Conservation (phyloP, 1,140 invertebrate genomes). For the Meloidogyne hapla region DNA sequence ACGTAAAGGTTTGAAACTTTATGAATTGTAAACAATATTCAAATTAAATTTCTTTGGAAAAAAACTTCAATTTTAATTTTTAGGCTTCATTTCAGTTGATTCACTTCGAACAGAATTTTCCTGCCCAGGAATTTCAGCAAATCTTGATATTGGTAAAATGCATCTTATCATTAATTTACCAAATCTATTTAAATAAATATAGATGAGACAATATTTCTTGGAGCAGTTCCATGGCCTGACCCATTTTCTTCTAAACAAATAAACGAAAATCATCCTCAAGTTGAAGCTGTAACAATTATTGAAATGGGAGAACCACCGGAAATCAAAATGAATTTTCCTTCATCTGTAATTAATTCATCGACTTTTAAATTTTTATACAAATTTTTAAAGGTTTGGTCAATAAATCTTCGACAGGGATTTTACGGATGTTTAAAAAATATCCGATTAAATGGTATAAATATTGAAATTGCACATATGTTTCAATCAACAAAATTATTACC, state of each 20-base stretch:
- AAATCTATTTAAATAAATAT: conserved; percentile 65
- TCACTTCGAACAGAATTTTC: conserved; percentile 83
- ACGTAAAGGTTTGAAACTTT: conserved; percentile 72
- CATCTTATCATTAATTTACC: background rate
- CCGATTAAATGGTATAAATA: conserved; percentile 82
- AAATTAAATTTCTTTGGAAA: background rate
- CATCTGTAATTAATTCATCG: conserved; percentile 69
- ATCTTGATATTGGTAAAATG: conserved; percentile 50
- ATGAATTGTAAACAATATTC: background rate
- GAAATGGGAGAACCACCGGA: background rate
- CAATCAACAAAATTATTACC: background rate
- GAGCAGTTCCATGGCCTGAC: conserved; percentile 71
- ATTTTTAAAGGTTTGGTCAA: conserved; percentile 75
- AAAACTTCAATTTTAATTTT: background rate
- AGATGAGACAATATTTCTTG: conserved; percentile 83
- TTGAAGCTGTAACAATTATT: conserved; percentile 22
- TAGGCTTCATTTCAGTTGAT: conserved; percentile 75
- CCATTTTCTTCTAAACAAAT: conserved; percentile 66
- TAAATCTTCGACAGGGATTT: conserved; percentile 81
- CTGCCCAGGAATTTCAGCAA: conserved; percentile 73
- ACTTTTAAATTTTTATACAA: too few relatives aligned
- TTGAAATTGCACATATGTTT: conserved; percentile 73
- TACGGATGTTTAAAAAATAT: conserved; percentile 92
- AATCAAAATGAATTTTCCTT: conserved; percentile 69
- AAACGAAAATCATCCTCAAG: background rate